Conservation (phyloP, 2,797 vertebrate genomes). For the Hemibagrus guttatus region DNA sequence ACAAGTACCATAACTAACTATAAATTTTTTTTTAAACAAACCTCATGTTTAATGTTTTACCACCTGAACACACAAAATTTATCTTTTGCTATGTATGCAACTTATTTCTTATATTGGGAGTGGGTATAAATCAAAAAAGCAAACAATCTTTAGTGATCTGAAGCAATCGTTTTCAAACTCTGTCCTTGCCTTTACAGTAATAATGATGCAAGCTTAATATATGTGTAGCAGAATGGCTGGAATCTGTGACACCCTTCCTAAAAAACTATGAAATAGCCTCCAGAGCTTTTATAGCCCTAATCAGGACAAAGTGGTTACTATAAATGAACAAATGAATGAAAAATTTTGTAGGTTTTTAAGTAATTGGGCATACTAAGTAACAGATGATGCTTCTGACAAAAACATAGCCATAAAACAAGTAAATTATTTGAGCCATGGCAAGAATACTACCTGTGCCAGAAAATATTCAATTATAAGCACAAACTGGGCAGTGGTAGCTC, state of each 20-base stretch:
- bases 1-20: no score
- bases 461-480: slow-evolving; percentile 42
- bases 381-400: background rate
- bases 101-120: background rate
- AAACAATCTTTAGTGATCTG: background rate
- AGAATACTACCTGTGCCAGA: slow-evolving; percentile 20
- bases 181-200: background rate
- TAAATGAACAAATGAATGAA: background rate
- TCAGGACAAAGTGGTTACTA: background rate
- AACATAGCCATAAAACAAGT: background rate
- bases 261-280: background rate
- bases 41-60: background rate
- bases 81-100: background rate
- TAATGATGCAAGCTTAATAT: background rate
- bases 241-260: background rate
- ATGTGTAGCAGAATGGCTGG: background rate
- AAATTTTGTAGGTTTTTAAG: background rate
- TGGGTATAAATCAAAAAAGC: background rate
- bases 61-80: background rate
- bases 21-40: background rate
- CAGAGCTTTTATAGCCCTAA: background rate
- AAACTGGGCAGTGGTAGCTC: no score
- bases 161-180: background rate
- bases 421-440: background rate
- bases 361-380: background rate